Base-by-base conservation (phyloP, 1,140 invertebrate species). In the Holcopasites calliopsidis region DNA sequence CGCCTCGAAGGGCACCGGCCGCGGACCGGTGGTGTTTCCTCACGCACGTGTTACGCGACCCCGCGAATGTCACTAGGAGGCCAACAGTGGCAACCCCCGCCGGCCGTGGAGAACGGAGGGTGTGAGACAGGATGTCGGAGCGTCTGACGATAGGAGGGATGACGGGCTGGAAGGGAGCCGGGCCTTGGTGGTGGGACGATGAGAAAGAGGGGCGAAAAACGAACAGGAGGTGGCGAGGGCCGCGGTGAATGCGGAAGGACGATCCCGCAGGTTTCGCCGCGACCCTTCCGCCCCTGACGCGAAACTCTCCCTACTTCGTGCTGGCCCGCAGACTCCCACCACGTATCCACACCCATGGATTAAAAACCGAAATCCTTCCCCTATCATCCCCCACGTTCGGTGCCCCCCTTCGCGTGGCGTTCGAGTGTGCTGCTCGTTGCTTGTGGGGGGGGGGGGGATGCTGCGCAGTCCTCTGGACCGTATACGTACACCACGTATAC, bases 301-400 rank as follows among this genome's bases (percentile, higher is more conserved):
- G 61, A 33, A 18, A 35, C 23, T 28, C 52, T 50, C 60, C 70
- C 69, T 61, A 64, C 60, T 75, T 65, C 64, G 80, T 74, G 61
- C 74, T 33, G 13, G 2, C 62, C 84, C 71, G 65, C 71, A 50
- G 74, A 50, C 50, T 79, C 84, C 85, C 82, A 84, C 83, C 73
- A 76, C 74, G 71, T 79, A 84, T 88, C 88, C 87, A 90, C 89
- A 90, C 87, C 90, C 88, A 85, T 81, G 86, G 86, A 89, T 91
- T 90, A 88, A 89, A 91, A 91, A 88, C 84, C 86, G 68, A 87
- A 90, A 89, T 87, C 78, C 75, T 72, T 69, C 76, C 69, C 77
- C 75, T 82, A 68, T 18, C 49, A 28, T 42, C 64, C 35, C 70
- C 65, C 44, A 71, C 65, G 38, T 31, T 50, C 69, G 33, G n/a